phyloP scores from a whole-genome alignment of 2,888 invertebrate species.

The Acleris emargana region DNA sequence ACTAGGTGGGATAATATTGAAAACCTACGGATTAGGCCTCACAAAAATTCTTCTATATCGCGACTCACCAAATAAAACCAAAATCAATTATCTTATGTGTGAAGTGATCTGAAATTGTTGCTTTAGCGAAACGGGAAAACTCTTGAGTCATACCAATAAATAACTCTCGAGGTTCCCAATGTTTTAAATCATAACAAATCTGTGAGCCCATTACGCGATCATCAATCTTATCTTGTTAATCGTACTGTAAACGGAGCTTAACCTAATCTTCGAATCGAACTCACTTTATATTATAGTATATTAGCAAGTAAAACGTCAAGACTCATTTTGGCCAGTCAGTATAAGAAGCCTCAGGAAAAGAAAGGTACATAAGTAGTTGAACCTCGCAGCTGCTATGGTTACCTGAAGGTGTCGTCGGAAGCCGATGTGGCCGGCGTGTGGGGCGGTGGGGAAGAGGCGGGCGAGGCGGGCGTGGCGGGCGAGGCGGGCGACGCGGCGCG shows the following conservation, averaged over 20 bases:
- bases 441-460: constrained; percentile 52
- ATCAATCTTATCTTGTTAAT: constrained; percentile 2
- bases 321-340: no score
- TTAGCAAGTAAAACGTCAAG: no score
- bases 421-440: constrained; percentile 63
- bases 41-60: background rate
- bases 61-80: constrained; percentile 2
- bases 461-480: constrained; percentile 58
- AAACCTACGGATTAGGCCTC: background rate
- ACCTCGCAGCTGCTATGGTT: constrained; percentile 9
- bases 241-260: background rate
- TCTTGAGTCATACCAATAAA: constrained; percentile 27
- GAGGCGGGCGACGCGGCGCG: constrained; percentile 68
- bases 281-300: no score
- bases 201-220: background rate
- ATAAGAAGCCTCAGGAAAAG: no score
- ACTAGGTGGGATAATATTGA: background rate
- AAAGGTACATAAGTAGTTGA: no score
- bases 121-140: constrained; percentile 16
- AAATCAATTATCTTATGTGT: constrained; percentile 6
- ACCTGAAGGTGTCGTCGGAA: constrained; percentile 77
- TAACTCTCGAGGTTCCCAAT: constrained; percentile 17
- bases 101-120: constrained; percentile 16
- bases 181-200: background rate
- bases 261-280: no score